phyloP scores from a whole-genome alignment of 2,888 invertebrate genomes.

The Polyommatus icarus region DNA sequence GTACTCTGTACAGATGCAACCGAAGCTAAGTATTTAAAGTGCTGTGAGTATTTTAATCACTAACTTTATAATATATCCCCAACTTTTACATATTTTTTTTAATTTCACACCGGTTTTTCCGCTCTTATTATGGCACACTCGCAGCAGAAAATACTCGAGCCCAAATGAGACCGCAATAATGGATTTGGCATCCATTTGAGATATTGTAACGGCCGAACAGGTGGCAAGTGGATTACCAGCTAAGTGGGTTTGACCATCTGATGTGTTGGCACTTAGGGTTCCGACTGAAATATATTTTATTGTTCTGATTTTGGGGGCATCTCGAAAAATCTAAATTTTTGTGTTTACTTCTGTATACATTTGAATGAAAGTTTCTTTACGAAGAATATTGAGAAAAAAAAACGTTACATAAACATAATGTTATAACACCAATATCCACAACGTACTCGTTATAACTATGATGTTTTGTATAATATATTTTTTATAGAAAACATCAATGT shows the following conservation, averaged over 20 bases:
- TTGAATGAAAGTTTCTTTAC: neutral
- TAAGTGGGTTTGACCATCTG: neutral
- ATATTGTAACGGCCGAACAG: slow-evolving; percentile 9
- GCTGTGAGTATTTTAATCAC: no score
- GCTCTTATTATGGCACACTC: neutral
- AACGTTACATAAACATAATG: no score
- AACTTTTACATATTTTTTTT: neutral
- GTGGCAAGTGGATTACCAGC: neutral
- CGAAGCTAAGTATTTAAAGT: no score
- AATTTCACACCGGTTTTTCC: neutral
- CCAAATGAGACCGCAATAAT: neutral
- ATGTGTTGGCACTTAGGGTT: neutral
- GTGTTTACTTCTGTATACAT: neutral
- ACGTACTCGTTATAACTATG: no score
- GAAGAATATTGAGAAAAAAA: no score
- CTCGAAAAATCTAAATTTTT: neutral
- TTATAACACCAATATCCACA: no score
- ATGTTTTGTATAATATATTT: no score
- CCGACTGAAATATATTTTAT: neutral
- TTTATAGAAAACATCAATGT: no score
- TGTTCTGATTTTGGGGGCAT: neutral
- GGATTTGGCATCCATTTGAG: slow-evolving; percentile 7
- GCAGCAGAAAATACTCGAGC: neutral
- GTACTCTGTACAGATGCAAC: no score
- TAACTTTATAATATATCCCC: no score